Percentiles rank a stretch among this genome's conserved stretches.
Evolutionary conservation across 2,888 invertebrate species (phyloP).

Genomic region (Macrophya annulata): DNA sequence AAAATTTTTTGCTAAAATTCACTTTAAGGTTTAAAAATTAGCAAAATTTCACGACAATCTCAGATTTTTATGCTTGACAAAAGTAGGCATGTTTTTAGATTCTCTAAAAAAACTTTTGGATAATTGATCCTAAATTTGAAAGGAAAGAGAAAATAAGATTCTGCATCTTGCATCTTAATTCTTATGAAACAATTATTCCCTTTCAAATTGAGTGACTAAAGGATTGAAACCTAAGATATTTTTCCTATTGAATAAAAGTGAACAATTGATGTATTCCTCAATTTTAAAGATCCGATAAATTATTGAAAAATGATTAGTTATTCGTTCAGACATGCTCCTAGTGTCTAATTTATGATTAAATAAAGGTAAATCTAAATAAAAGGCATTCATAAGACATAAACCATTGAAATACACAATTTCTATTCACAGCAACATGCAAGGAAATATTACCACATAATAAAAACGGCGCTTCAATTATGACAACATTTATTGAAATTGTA

Average conservation of each 20-base stretch:
- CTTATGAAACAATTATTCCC: neutral
- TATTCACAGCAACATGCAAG: slow-evolving; percentile 17
- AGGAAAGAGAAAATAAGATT: neutral
- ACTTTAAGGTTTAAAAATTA: neutral
- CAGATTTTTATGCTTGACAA: neutral
- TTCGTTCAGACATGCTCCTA: neutral
- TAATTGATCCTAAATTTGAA: neutral
- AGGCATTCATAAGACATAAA: neutral
- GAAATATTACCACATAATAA: slow-evolving; percentile 1
- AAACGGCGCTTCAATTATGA: neutral
- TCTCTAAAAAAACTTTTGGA: neutral
- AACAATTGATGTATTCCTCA: neutral
- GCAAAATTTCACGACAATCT: neutral
- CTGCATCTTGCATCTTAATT: neutral
- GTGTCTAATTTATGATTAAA: neutral
- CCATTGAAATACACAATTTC: slow-evolving; percentile 1
- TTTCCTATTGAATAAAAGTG: neutral
- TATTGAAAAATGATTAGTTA: neutral
- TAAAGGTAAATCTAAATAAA: neutral
- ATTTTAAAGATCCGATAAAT: neutral
- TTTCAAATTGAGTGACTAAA: neutral
- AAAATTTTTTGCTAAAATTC: neutral
- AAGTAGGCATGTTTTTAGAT: neutral
- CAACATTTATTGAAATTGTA: slow-evolving; percentile 26
- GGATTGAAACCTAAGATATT: neutral